These are phyloP conservation scores for Trogon melanurus DNA, from an alignment of 2,113 vertebrate species.

Conservation along the genomic window DNA sequence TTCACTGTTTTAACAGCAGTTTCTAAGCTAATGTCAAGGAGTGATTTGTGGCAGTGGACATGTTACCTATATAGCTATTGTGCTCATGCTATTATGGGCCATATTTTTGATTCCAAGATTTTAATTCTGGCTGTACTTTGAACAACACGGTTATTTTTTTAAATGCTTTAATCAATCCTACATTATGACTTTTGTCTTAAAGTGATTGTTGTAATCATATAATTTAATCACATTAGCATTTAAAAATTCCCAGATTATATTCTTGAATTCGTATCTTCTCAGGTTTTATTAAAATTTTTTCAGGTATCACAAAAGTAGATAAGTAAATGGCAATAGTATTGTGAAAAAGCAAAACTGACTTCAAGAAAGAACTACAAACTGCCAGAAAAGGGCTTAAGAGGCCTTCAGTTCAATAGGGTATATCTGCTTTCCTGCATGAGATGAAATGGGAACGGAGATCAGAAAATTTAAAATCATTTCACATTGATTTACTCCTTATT, in stretches of 20 bases:
- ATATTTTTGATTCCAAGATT: neutral
- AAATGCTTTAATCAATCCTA: neutral
- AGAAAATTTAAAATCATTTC: neutral
- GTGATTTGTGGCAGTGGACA: neutral
- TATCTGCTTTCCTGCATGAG: neutral
- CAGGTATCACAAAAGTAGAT: neutral
- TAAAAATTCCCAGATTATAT: neutral
- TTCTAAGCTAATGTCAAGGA: neutral
- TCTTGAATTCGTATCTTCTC: neutral
- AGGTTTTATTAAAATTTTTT: neutral
- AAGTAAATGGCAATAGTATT: neutral
- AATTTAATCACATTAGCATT: slow-evolving; percentile 30
- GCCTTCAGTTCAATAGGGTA: neutral
- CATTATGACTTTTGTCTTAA: neutral
- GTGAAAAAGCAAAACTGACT: neutral
- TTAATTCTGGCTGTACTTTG: neutral
- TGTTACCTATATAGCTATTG: neutral
- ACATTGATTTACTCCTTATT: neutral
- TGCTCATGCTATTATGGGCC: neutral
- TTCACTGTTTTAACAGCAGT: neutral
- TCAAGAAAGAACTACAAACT: neutral
- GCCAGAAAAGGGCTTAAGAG: neutral
- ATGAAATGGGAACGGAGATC: neutral
- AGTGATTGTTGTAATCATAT: neutral
- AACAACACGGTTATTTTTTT: neutral